Percentiles rank a stretch among this genome's conserved stretches.
Conservation (phyloP, 2,888 invertebrate species). For the Cephus sareptanus region DNA sequence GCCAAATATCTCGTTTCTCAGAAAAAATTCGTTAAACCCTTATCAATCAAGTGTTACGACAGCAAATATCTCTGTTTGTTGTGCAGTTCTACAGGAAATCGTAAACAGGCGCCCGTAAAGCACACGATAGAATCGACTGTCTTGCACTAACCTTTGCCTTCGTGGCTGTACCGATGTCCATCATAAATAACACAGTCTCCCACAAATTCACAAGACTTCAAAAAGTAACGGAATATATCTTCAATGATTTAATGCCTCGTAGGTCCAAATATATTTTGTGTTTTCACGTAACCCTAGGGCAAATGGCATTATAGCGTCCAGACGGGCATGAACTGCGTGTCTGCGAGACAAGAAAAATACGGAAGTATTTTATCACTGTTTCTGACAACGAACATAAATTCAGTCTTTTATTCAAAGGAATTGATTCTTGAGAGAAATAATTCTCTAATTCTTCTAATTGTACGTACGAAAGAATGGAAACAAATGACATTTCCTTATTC, state of each 20-base stretch:
- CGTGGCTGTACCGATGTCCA: neutral
- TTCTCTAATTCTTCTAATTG: neutral
- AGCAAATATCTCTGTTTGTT: neutral
- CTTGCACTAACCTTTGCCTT: neutral
- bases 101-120: neutral
- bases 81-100: neutral
- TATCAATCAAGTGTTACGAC: neutral
- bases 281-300: neutral
- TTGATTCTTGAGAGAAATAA: neutral
- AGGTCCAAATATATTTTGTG: neutral
- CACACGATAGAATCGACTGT: neutral
- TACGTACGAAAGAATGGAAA: neutral
- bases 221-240: no score
- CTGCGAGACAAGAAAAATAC: neutral
- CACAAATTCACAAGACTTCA: neutral
- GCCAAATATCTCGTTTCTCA: neutral
- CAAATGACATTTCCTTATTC: neutral
- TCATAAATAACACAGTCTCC: neutral
- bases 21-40: neutral
- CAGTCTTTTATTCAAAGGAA: neutral
- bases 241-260: no score
- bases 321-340: neutral
- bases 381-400: neutral
- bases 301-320: neutral
- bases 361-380: neutral